These are phyloP conservation scores for Tenualosa thibaudeaui DNA, from an alignment of 2,797 vertebrate genomes.

Conservation along the genomic window DNA sequence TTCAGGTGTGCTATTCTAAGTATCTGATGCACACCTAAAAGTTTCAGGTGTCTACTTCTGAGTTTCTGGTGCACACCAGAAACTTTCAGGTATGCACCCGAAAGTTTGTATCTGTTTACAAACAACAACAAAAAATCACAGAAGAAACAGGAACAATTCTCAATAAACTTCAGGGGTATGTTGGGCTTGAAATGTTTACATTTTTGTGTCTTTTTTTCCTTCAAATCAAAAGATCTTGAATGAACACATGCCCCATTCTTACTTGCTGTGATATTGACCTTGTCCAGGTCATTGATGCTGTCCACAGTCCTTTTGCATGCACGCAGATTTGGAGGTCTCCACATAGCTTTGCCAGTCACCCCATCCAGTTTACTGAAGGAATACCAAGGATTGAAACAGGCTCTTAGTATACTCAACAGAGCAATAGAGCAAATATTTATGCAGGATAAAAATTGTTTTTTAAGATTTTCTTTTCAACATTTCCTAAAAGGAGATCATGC, in stretches of 20 bases:
- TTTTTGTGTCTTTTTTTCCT: too few species aligned
- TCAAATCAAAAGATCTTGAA: too few species aligned
- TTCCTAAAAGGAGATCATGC: not conserved
- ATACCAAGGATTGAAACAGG: not conserved
- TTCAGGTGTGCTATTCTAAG: too few species aligned
- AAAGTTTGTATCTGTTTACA: too few species aligned
- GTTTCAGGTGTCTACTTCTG: too few species aligned
- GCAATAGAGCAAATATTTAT: not conserved
- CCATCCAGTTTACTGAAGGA: conserved; percentile 64
- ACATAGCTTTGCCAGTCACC: conserved; percentile 62
- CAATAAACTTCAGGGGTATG: too few species aligned
- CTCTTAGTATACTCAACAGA: not conserved
- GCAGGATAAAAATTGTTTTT: not conserved
- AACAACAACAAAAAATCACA: too few species aligned
- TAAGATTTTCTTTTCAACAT: not conserved
- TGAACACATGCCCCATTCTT: conserved; percentile 41
- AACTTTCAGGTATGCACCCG: too few species aligned
- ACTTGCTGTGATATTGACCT: conserved; percentile 72
- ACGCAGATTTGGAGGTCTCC: conserved; percentile 66
- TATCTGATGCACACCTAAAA: too few species aligned
- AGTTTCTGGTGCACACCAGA: too few species aligned
- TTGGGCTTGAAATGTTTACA: too few species aligned
- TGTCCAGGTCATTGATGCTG: conserved; percentile 63
- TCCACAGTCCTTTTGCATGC: conserved; percentile 54
- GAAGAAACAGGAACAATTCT: too few species aligned